Evolutionary conservation across 92 coral and sea anemone genomes (phyloP).

Genomic region (Muricea muricata): DNA sequence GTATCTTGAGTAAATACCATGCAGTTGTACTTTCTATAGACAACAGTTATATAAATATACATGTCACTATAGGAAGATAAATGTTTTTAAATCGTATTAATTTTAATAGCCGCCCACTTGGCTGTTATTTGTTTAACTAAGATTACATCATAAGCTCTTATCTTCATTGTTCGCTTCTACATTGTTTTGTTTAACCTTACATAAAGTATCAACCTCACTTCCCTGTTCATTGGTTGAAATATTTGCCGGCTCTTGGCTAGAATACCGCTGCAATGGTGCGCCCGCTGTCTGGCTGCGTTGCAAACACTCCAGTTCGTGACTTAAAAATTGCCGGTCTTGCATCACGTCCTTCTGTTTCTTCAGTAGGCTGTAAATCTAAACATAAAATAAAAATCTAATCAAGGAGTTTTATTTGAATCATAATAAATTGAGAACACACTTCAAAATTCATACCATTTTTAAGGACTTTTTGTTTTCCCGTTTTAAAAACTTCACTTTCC

Average conservation of each 20-base stretch:
- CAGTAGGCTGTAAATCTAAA: constrained; percentile 81
- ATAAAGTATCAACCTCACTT: neutral
- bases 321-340: constrained; percentile 83
- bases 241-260: neutral
- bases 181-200: constrained; percentile 2
- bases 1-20: too few species aligned
- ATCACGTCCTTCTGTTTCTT: constrained; percentile 77
- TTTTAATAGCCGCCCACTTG: neutral
- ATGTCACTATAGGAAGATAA: too few species aligned
- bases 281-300: constrained; percentile 26
- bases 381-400: constrained; percentile 10
- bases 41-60: too few species aligned
- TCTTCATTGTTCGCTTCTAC: neutral
- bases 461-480: constrained; percentile 18
- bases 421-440: too few species aligned
- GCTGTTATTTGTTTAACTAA: neutral
- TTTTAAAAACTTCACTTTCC: constrained; percentile 15
- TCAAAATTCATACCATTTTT: neutral
- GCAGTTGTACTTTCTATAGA: too few species aligned
- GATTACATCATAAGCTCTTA: constrained; percentile 25
- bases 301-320: constrained; percentile 81
- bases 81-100: neutral
- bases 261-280: neutral
- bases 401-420: too few species aligned
- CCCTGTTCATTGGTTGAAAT: constrained; percentile 14